Evolutionary conservation across 2,888 invertebrate species (phyloP).

Genomic region (Apoda limacodes): DNA sequence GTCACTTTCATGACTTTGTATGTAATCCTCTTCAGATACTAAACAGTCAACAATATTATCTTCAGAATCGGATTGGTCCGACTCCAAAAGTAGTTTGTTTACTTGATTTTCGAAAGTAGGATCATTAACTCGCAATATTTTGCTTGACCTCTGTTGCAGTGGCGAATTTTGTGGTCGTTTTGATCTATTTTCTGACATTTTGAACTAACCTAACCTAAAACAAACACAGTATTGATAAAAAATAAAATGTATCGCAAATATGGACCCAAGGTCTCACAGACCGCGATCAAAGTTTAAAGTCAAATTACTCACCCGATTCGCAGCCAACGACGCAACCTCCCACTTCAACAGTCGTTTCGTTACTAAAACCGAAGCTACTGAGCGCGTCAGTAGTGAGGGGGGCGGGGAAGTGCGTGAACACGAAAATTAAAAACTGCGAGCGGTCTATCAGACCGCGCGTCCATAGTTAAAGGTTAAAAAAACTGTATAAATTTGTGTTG

Average conservation of each 20-base stretch:
- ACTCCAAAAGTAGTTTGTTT: slow-evolving; percentile 1
- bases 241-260: slow-evolving; percentile 4
- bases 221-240: too few species aligned
- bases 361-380: too few species aligned
- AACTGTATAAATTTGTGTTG: too few species aligned
- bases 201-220: too few species aligned
- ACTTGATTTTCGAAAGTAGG: slow-evolving; percentile 5
- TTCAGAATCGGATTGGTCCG: slow-evolving; percentile 3
- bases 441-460: slow-evolving; percentile 7
- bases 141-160: too few species aligned
- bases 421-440: slow-evolving; percentile 7
- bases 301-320: slow-evolving; percentile 7
- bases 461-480: too few species aligned
- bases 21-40: slow-evolving; percentile 5
- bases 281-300: slow-evolving; percentile 9
- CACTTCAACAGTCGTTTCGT: slow-evolving; percentile 7
- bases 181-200: too few species aligned
- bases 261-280: slow-evolving; percentile 10
- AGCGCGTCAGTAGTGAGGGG: slow-evolving; percentile 6
- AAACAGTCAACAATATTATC: slow-evolving; percentile 5
- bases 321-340: slow-evolving; percentile 9
- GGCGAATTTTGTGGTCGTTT: too few species aligned
- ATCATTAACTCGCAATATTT: too few species aligned
- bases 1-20: too few species aligned
- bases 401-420: slow-evolving; percentile 4